Conservation (phyloP, 1,140 invertebrate genomes). For the Drosophila busckii region DNA sequence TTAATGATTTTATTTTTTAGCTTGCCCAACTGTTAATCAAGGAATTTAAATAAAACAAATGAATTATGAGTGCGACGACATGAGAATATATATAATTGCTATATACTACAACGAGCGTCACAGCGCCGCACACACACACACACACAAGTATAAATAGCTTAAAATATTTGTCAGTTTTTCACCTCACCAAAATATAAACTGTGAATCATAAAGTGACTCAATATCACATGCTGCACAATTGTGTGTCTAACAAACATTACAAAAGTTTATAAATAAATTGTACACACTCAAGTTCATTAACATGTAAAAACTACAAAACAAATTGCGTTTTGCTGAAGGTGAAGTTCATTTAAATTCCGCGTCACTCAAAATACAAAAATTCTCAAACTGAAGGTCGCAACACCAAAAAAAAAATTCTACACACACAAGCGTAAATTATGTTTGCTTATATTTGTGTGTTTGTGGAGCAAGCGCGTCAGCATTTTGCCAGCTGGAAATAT, state of each 20-base stretch:
- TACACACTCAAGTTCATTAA: conserved; percentile 57
- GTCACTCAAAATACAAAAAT: conserved; percentile 46
- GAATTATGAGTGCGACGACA: conserved; percentile 60
- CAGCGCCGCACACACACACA: no score
- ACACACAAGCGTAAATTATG: neutral
- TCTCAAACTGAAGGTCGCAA: conserved; percentile 47
- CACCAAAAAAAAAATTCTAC: conserved; percentile 4
- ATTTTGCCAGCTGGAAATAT: no score
- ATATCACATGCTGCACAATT: conserved; percentile 52
- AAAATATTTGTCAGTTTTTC: conserved; percentile 11
- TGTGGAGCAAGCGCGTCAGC: no score
- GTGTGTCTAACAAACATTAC: conserved; percentile 39
- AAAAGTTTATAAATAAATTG: conserved; percentile 47
- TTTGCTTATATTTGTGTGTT: no score
- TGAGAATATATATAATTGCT: conserved; percentile 27
- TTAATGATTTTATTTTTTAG: conserved; percentile 10
- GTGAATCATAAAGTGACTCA: conserved; percentile 60
- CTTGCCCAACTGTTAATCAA: conserved; percentile 17
- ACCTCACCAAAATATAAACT: conserved; percentile 21
- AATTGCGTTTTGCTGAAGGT: conserved; percentile 50
- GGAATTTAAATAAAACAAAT: conserved; percentile 72
- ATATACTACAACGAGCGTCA: conserved; percentile 28
- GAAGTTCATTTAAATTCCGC: conserved; percentile 74
- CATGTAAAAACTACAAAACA: conserved; percentile 56
- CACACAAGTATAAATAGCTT: neutral